These are phyloP conservation scores for Cepaea hortensis DNA, from an alignment of 2,888 invertebrate genomes.

Conservation along the genomic window DNA sequence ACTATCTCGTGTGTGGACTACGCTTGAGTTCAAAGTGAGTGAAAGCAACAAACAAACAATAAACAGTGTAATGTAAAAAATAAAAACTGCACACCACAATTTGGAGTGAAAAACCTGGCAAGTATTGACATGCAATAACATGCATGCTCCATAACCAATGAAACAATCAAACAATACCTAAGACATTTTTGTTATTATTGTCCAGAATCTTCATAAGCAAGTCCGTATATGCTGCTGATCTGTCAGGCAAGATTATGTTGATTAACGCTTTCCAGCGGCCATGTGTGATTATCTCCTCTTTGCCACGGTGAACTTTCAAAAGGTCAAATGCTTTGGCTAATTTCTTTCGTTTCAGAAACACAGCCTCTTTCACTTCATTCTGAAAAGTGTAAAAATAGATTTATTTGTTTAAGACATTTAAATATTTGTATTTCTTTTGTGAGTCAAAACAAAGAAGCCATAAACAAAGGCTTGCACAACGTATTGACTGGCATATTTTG, in stretches of 20 bases:
- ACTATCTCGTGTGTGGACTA: too few species aligned
- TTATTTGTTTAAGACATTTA: neutral
- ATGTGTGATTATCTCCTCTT: slow-evolving; percentile 65
- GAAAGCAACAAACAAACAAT: too few species aligned
- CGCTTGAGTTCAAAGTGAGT: too few species aligned
- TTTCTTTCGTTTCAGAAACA: slow-evolving; percentile 74
- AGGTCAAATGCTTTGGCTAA: slow-evolving; percentile 76
- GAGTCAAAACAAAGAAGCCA: too few species aligned
- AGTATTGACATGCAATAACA: neutral
- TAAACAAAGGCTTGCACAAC: too few species aligned
- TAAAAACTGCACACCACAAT: too few species aligned
- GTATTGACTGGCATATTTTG: too few species aligned
- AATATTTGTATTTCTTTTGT: too few species aligned
- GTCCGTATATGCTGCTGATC: slow-evolving; percentile 68
- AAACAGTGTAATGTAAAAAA: too few species aligned
- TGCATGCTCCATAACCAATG: neutral
- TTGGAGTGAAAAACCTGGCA: neutral
- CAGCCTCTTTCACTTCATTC: slow-evolving; percentile 72
- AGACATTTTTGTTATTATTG: slow-evolving; percentile 66
- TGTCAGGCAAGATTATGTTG: slow-evolving; percentile 66
- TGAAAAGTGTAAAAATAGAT: slow-evolving; percentile 44
- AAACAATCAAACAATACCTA: slow-evolving; percentile 54
- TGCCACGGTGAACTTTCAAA: slow-evolving; percentile 62
- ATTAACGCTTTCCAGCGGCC: slow-evolving; percentile 73
- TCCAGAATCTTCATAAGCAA: slow-evolving; percentile 77